A percentile compares a stretch with the other conserved stretches of the same genome.
Conservation (phyloP, 2,113 vertebrate species). For the Alligator sinensis region DNA sequence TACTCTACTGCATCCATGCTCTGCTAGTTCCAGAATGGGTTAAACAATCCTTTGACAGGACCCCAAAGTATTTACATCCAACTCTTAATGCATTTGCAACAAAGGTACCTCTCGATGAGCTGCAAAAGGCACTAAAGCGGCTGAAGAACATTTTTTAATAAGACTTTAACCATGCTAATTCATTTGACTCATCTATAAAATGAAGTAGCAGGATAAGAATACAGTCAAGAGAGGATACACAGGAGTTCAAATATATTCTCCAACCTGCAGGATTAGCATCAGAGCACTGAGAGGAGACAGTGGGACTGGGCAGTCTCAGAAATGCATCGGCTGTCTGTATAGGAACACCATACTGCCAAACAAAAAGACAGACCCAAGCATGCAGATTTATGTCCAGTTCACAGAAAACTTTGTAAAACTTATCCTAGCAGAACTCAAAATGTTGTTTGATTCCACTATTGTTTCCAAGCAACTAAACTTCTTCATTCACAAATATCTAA, state of each 20-base stretch:
- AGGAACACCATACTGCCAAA: constrained; percentile 84
- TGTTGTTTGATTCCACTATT: neutral
- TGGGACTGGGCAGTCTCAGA: constrained; percentile 84
- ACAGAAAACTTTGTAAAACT: neutral
- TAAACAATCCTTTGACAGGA: neutral
- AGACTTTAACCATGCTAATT: neutral
- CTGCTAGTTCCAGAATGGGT: neutral
- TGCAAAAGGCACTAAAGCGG: neutral
- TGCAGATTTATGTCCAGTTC: neutral
- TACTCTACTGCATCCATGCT: neutral
- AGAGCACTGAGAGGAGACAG: constrained; percentile 83
- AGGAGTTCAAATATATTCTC: neutral
- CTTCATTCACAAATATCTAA: neutral
- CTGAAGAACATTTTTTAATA: neutral
- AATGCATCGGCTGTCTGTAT: constrained; percentile 76
- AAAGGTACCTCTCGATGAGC: neutral
- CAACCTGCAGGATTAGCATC: constrained; percentile 90
- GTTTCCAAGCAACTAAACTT: neutral
- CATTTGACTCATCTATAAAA: neutral
- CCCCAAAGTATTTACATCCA: neutral
- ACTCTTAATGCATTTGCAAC: neutral
- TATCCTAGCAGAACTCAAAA: neutral
- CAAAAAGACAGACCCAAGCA: neutral
- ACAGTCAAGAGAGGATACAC: neutral
- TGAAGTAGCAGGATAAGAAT: neutral